Base-by-base conservation (phyloP, 2,113 vertebrate species). In the Copsychus sechellarum region DNA sequence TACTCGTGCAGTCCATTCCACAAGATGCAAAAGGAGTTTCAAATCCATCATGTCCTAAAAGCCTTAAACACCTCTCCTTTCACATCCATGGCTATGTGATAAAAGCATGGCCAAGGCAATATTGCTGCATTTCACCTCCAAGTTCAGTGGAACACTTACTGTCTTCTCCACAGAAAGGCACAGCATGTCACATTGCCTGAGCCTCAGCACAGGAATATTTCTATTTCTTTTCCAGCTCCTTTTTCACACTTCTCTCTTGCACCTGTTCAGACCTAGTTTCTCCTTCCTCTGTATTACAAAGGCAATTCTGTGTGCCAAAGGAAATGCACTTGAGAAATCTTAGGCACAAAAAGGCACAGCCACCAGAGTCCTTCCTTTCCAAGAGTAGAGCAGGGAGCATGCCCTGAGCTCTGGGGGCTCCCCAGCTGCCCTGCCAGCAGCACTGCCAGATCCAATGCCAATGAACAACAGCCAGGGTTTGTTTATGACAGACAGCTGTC, bases 241-340 rank as follows among this genome's bases (percentile, higher is more conserved):
- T 86, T 81, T 78, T 58, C 61, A 60, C 14, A 14, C 11, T 22
- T 61, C 9, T 67, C 43, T 61, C 58, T 62, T 77, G 19, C 45
- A 77, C 26, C 58, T 77, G 38, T 64, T 80, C 71, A 76, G 50
- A n/a, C 15, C 28, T 26, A 61, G 21, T 33, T 93, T 80, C n/a
- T 74, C 18, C 40, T 65, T 82, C 50, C 33, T 81, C 8, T 6
- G 12, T 21, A 40, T n/a, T 40, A 48, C 28, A 65, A 65, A 88
- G 36, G 48, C 26, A 87, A 25, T 24, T 50, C 6, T 1, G 2
- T 0, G 0, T 20, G 38, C 36, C 53, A 43, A 12, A 57, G 23
- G 36, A 87, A 92, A 90, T 1, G 0, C 7, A 18, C 36, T 33
- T 79, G 48, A 72, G 57, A 69, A 61, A 21, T 56, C 43, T 4